phyloP scores from a whole-genome alignment of 2,797 vertebrate genomes.

The Acanthurus lineatus region DNA sequence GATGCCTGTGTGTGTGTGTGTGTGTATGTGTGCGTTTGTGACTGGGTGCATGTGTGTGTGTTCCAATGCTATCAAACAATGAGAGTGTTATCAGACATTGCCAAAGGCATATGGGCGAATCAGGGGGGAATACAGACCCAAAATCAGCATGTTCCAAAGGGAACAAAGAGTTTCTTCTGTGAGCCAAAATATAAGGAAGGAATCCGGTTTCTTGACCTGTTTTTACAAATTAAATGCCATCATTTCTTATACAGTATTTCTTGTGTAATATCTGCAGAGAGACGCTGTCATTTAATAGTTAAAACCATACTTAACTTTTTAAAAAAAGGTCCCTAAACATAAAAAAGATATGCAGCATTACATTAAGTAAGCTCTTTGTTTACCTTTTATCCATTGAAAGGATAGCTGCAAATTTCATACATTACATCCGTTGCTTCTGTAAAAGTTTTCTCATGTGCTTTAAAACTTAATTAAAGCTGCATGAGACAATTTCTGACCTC shows the following conservation, averaged over 20 bases:
- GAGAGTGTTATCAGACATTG: conserved; percentile 74
- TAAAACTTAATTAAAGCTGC: neutral
- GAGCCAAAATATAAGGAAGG: conserved; percentile 59
- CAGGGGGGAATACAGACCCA: conserved; percentile 69
- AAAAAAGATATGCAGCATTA: too few species aligned
- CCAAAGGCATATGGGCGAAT: conserved; percentile 68
- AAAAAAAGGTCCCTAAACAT: neutral
- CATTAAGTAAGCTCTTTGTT: too few species aligned
- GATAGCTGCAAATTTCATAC: too few species aligned
- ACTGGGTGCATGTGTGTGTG: conserved; percentile 32
- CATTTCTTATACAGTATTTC: conserved; percentile 22
- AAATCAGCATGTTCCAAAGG: conserved; percentile 68
- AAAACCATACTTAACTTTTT: neutral
- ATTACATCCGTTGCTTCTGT: neutral
- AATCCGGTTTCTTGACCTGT: conserved; percentile 62
- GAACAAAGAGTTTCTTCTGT: conserved; percentile 59
- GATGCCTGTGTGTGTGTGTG: neutral
- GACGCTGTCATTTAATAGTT: conserved; percentile 33
- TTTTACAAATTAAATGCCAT: conserved; percentile 53
- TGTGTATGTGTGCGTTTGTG: neutral
- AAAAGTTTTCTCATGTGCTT: neutral
- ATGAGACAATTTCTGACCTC: neutral
- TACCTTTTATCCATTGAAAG: too few species aligned
- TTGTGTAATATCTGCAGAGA: conserved; percentile 24
- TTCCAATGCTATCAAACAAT: conserved; percentile 76